A percentile compares a stretch with the other conserved stretches of the same genome.
Evolutionary conservation across 2,888 invertebrate species (phyloP).

Genomic region (Acanthosoma haemorrhoidale): DNA sequence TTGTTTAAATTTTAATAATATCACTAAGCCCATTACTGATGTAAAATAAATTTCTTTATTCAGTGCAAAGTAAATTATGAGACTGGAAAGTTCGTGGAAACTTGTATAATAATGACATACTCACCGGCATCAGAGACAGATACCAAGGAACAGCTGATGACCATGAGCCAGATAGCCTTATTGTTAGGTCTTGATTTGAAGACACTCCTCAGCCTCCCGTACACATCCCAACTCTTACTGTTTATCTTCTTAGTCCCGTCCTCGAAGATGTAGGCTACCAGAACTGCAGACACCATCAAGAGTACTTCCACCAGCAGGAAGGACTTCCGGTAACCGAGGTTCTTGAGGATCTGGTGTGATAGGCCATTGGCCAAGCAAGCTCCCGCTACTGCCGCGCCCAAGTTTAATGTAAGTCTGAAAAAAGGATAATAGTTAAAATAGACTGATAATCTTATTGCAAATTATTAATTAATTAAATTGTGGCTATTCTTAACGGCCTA

Average conservation of each 20-base stretch:
- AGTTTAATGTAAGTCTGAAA: not conserved
- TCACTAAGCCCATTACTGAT: too few relatives aligned
- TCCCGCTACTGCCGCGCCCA: not conserved
- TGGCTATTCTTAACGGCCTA: too few relatives aligned
- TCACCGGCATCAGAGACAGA: too few relatives aligned
- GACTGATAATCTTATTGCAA: too few relatives aligned
- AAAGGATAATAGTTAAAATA: too few relatives aligned
- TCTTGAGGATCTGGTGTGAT: not conserved
- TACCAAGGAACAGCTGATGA: not conserved
- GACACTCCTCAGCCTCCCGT: not conserved
- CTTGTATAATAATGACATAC: too few relatives aligned
- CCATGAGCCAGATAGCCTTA: not conserved
- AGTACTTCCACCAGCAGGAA: not conserved
- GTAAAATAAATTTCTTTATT: too few relatives aligned
- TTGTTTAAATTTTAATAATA: too few relatives aligned
- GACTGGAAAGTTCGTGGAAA: too few relatives aligned
- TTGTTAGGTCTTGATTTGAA: not conserved
- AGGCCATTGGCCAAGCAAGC: not conserved
- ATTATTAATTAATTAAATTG: too few relatives aligned
- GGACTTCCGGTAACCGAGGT: not conserved
- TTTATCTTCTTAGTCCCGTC: not conserved
- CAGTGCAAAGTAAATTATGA: too few relatives aligned
- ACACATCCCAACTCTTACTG: not conserved
- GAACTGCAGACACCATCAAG: not conserved
- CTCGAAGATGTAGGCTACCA: not conserved